Evolutionary conservation across 2,797 vertebrate species (phyloP).

Genomic region (Sandelia bainsii): DNA sequence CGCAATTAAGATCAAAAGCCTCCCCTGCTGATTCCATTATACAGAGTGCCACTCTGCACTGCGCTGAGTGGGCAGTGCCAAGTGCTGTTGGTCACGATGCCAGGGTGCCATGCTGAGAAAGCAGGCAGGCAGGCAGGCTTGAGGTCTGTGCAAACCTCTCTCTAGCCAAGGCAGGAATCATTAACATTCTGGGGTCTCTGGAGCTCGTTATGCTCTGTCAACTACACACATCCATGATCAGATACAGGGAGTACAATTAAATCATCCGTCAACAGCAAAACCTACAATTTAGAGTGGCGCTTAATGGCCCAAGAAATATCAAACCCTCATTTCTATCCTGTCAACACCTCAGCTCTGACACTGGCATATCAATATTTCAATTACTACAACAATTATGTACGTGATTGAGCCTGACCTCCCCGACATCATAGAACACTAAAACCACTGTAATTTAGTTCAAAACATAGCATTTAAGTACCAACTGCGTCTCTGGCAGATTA

Average conservation of each 20-base stretch:
- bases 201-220: constrained; percentile 61
- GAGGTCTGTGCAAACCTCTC: constrained; percentile 74
- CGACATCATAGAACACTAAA: constrained; percentile 52
- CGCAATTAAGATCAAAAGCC: constrained; percentile 86
- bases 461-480: constrained; percentile 64
- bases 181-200: constrained; percentile 80
- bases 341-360: constrained; percentile 55
- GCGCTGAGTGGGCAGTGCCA: constrained; percentile 80
- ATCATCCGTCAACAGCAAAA: constrained; percentile 66
- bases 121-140: constrained; percentile 66
- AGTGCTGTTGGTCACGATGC: constrained; percentile 78
- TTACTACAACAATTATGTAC: constrained; percentile 74
- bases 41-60: constrained; percentile 79
- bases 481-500: constrained; percentile 57
- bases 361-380: constrained; percentile 66
- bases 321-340: constrained; percentile 55
- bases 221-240: constrained; percentile 66
- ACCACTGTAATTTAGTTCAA: constrained; percentile 53
- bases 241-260: constrained; percentile 72
- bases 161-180: constrained; percentile 76
- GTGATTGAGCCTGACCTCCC: constrained; percentile 61
- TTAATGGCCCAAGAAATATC: constrained; percentile 71
- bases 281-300: constrained; percentile 55
- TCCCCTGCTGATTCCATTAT: constrained; percentile 83
- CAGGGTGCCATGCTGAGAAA: constrained; percentile 76